Evolutionary conservation across 2,797 vertebrate genomes (phyloP), one percentile per base, ranked within the genome.

Genomic region (Mormyrops attenuatus): DNA sequence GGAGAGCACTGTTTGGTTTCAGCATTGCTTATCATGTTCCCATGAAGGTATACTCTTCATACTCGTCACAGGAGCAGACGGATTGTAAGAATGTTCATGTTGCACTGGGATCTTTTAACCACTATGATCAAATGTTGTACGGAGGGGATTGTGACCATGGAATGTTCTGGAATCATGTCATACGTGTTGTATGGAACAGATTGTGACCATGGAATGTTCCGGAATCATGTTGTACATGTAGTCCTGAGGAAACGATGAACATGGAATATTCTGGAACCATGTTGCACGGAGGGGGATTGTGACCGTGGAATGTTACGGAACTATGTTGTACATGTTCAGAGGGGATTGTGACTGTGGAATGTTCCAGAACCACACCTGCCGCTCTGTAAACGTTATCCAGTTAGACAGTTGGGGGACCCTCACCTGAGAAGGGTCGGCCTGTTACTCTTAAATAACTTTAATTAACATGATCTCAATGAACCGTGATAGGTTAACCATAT

Each of bases 1-100:
- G 73, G 60, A 90, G 60, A 86, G 41, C 89, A 88, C 88, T 60
- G 77, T 89, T 91, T 47, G 89, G 90, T 91, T 20, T 38, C 38
- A 60, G 55, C 87, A 34, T 91, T 92, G n/a, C 89, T 89, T 89
- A 30, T 30, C 0, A 34, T 53, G 57, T 90, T 88, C 49, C 66
- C 22, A 53, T 66, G n/a, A 66, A 69, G 22, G 34, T 30, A 26
- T 15, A 57, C 17, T 77, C 44, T 22, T 47, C 41, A 73, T 41
- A 26, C 52, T 57, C 17, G 2, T 5, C 53, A 20, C 85, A 22
- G 57, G 53, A 86, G 60, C 80, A 69, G 26, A 66, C 57, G 5
- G 88, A 85, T 22, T 50, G 22, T 53, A 87, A 84, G 89, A 47
- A 89, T 69, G 89, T 69, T 60, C 26, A 15, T 30, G 87, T 63